phyloP scores from a whole-genome alignment of 2,888 invertebrate genomes.

The Ichneumon xanthorius region DNA sequence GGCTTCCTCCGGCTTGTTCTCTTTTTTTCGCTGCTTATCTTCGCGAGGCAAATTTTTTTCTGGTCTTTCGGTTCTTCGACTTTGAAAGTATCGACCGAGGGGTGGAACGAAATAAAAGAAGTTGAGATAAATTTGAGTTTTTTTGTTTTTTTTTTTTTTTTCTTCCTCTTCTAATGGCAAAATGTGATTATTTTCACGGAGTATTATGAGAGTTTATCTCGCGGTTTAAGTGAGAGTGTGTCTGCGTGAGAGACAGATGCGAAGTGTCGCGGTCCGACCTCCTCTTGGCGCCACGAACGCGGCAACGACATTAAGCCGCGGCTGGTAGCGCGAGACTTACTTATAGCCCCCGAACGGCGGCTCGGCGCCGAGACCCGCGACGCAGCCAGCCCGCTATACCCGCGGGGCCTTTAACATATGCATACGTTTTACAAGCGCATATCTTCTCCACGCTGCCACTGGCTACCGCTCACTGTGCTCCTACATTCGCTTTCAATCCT shows the following conservation, averaged over 20 bases:
- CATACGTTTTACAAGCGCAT: slow-evolving; percentile 36
- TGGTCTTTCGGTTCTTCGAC: not conserved
- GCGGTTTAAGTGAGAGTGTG: slow-evolving; percentile 9
- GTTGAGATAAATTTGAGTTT: not conserved
- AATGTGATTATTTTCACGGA: not conserved
- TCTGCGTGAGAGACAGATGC: slow-evolving; percentile 55
- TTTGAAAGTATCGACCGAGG: not conserved
- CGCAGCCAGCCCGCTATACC: slow-evolving; percentile 62
- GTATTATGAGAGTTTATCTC: slow-evolving; percentile 15
- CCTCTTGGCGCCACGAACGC: slow-evolving; percentile 84
- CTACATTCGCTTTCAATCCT: not conserved
- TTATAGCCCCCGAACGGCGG: slow-evolving; percentile 80
- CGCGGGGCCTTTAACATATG: slow-evolving; percentile 48
- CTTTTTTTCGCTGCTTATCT: slow-evolving; percentile 3
- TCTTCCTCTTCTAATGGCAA: not conserved
- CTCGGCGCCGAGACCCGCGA: slow-evolving; percentile 60
- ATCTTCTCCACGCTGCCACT: slow-evolving; percentile 39
- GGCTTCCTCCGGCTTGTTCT: not conserved
- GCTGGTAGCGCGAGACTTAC: slow-evolving; percentile 82
- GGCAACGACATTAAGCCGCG: slow-evolving; percentile 83
- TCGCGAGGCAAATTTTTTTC: not conserved
- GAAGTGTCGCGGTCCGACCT: slow-evolving; percentile 68
- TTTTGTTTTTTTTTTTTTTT: not conserved
- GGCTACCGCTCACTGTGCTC: slow-evolving; percentile 1
- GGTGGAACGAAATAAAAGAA: not conserved